Evolutionary conservation across 2,888 invertebrate species (phyloP).

Genomic region (Clostera curtula): DNA sequence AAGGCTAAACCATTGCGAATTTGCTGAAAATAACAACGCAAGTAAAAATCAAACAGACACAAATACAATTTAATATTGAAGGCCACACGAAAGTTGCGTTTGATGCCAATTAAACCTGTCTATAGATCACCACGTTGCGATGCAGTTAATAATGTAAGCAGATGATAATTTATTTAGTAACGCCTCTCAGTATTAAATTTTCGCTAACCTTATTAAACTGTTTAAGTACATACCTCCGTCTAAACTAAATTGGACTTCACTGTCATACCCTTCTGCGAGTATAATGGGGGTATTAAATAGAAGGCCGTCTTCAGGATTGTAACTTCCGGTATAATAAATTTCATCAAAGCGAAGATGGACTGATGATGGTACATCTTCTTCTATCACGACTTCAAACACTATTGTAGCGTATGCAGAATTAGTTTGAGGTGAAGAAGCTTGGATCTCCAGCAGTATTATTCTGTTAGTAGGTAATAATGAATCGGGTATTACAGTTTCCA

Average conservation of each 20-base stretch:
- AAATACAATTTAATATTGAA: no score
- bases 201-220: no score
- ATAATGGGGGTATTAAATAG: conserved; percentile 11
- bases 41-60: no score
- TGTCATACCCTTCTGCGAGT: conserved; percentile 18
- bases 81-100: no score
- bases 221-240: conserved; percentile 23
- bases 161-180: no score
- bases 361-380: conserved; percentile 3
- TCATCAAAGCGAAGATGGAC: conserved; percentile 17
- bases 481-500: conserved; percentile 16
- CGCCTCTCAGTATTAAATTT: no score
- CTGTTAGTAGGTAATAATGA: conserved; percentile 14
- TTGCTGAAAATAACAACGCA: no score
- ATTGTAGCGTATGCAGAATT: conserved; percentile 17
- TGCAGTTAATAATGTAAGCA: no score
- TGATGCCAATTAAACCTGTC: no score
- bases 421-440: conserved; percentile 16
- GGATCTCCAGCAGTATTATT: conserved; percentile 19
- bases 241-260: conserved; percentile 17
- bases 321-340: conserved; percentile 20
- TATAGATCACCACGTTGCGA: no score
- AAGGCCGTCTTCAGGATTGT: conserved; percentile 11
- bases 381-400: conserved; percentile 14
- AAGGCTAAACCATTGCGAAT: no score